A percentile compares a stretch with the other conserved stretches of the same genome.
Evolutionary conservation across 2,113 vertebrate genomes (phyloP).

Genomic region (Empidonax alnorum): DNA sequence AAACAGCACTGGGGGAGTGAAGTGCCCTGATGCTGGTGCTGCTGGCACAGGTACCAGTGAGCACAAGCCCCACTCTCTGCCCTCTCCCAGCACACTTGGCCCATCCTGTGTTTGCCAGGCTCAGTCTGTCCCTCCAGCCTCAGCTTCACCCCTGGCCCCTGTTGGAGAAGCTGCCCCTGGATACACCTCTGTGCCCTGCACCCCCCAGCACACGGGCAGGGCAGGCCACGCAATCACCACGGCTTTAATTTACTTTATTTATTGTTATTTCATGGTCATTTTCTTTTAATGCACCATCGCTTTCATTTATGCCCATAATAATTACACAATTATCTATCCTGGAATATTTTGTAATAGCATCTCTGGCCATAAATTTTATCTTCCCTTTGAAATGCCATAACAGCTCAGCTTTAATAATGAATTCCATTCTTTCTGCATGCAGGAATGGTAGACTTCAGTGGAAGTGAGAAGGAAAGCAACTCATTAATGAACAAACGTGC

Average conservation of each 20-base stretch:
- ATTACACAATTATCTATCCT: constrained; percentile 44
- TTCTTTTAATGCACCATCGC: constrained; percentile 47
- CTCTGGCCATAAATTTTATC: constrained; percentile 24
- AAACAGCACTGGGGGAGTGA: not conserved
- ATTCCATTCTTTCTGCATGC: not conserved
- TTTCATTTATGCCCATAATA: constrained; percentile 51
- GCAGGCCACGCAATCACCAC: accelerated
- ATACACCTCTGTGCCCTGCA: not conserved
- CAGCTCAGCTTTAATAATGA: constrained; percentile 40
- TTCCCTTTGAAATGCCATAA: constrained; percentile 5
- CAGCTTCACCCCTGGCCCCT: not conserved
- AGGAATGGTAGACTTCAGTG: not conserved
- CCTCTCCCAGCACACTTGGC: not conserved
- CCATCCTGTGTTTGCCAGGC: not conserved
- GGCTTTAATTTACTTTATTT: constrained; percentile 37
- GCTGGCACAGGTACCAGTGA: not conserved
- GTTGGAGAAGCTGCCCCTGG: not conserved
- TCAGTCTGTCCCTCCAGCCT: not conserved
- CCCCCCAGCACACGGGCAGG: accelerated
- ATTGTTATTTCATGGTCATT: constrained; percentile 57
- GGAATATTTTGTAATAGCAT: constrained; percentile 28
- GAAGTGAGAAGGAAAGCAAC: constrained; percentile 8
- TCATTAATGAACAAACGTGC: not conserved
- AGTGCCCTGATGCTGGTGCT: not conserved
- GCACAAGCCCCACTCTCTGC: not conserved